Evolutionary conservation across 1,140 invertebrate species (phyloP).

Genomic region (Microplitis demolitor): DNA sequence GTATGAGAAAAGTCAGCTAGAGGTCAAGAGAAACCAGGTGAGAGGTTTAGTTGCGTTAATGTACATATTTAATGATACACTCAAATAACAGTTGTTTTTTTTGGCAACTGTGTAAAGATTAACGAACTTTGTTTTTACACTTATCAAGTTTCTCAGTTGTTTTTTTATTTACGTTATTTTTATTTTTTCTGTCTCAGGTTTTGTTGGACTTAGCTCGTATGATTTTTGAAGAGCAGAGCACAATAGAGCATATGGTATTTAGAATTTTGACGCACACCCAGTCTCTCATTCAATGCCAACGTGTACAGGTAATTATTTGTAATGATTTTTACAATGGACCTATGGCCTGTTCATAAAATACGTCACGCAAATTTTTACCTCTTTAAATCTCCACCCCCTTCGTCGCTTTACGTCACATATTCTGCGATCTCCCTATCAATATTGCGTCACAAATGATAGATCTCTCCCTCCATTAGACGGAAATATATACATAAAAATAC

Average conservation of each 20-base stretch:
- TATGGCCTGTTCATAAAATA: too few relatives aligned
- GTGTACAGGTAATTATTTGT: constrained; percentile 76
- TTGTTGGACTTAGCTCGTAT: constrained; percentile 90
- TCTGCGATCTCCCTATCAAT: too few relatives aligned
- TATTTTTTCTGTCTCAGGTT: constrained; percentile 64
- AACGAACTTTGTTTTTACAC: not conserved
- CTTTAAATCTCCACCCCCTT: too few relatives aligned
- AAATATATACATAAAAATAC: too few relatives aligned
- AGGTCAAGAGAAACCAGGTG: constrained; percentile 92
- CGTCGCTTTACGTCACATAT: too few relatives aligned
- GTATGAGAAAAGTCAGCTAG: constrained; percentile 91
- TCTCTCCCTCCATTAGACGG: too few relatives aligned
- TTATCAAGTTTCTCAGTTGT: not conserved
- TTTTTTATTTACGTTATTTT: not conserved
- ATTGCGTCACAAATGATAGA: too few relatives aligned
- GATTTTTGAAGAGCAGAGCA: constrained; percentile 97
- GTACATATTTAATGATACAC: not conserved
- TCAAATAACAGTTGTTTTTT: not conserved
- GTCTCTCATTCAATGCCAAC: constrained; percentile 90
- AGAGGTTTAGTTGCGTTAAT: constrained; percentile 26
- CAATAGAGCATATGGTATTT: constrained; percentile 92
- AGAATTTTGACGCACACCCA: constrained; percentile 94
- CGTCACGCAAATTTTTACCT: too few relatives aligned
- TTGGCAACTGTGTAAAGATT: not conserved
- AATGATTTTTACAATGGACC: not conserved